Percentiles rank a stretch among this genome's conserved stretches.
phyloP scores from a whole-genome alignment of 2,113 vertebrate species.

The Gracilinanus agilis region DNA sequence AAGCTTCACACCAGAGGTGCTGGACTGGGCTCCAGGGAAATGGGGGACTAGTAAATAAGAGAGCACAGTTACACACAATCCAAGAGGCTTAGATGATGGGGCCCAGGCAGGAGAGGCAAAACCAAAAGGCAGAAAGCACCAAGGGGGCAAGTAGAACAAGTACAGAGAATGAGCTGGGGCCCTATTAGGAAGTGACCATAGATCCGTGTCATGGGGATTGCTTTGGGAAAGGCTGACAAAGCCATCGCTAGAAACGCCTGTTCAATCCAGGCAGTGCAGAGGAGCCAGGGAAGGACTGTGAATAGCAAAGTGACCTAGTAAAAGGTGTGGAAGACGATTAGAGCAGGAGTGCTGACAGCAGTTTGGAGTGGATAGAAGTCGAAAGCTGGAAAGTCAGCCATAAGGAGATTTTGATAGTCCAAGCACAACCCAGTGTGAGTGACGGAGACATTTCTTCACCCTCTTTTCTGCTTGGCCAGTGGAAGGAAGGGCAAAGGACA shows the following conservation, averaged over 20 bases:
- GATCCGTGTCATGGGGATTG: not conserved
- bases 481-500: not conserved
- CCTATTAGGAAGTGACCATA: not conserved
- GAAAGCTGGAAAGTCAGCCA: not conserved
- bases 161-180: not conserved
- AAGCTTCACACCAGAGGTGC: too few relatives aligned
- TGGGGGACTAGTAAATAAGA: not conserved
- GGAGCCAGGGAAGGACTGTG: not conserved
- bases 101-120: not conserved
- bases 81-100: not conserved
- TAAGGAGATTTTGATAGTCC: not conserved
- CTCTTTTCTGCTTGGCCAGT: not conserved
- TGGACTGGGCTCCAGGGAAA: too few relatives aligned
- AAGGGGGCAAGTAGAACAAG: not conserved
- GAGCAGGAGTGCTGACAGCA: not conserved
- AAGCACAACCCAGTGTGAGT: not conserved
- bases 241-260: not conserved
- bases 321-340: not conserved
- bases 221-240: not conserved
- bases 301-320: not conserved
- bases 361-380: not conserved
- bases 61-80: not conserved
- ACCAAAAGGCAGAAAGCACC: not conserved
- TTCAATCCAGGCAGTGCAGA: not conserved
- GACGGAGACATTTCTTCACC: not conserved